phyloP scores from a whole-genome alignment of 2,113 vertebrate species.

The Lethenteron reissneri region DNA sequence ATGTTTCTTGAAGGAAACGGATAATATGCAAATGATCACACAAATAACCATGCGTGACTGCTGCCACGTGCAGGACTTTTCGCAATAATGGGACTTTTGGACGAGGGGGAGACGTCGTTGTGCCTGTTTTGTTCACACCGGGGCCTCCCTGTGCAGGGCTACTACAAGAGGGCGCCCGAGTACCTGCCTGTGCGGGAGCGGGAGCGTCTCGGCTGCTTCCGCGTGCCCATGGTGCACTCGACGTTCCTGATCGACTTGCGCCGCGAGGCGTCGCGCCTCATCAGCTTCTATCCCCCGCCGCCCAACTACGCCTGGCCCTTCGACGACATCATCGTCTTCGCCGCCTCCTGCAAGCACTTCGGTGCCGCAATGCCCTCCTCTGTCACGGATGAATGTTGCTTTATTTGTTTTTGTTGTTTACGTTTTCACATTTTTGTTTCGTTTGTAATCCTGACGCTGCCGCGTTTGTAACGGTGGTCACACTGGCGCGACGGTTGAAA shows the following conservation, averaged over 20 bases:
- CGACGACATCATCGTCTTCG: constrained; percentile 79
- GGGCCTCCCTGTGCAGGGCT: constrained; percentile 29
- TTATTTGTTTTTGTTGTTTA: too few species aligned
- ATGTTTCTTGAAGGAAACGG: too few species aligned
- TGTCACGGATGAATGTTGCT: too few species aligned
- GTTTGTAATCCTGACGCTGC: too few species aligned
- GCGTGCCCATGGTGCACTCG: constrained; percentile 83
- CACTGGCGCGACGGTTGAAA: too few species aligned
- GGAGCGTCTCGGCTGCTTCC: constrained; percentile 47
- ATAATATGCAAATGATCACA: too few species aligned
- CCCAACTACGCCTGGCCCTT: constrained; percentile 61
- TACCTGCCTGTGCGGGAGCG: constrained; percentile 61
- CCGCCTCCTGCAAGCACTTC: constrained; percentile 54
- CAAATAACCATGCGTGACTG: too few species aligned
- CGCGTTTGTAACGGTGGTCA: too few species aligned
- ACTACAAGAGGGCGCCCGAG: constrained; percentile 59
- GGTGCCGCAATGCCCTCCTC: constrained; percentile 20
- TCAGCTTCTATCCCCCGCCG: constrained; percentile 59
- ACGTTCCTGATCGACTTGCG: constrained; percentile 63
- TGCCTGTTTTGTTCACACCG: not conserved
- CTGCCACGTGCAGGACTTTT: too few species aligned
- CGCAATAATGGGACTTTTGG: too few species aligned
- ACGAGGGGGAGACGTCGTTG: not conserved
- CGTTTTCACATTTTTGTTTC: too few species aligned
- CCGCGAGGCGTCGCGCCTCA: constrained; percentile 33